Evolutionary conservation across 2,113 vertebrate species (phyloP).

Genomic region (Heterotis niloticus): DNA sequence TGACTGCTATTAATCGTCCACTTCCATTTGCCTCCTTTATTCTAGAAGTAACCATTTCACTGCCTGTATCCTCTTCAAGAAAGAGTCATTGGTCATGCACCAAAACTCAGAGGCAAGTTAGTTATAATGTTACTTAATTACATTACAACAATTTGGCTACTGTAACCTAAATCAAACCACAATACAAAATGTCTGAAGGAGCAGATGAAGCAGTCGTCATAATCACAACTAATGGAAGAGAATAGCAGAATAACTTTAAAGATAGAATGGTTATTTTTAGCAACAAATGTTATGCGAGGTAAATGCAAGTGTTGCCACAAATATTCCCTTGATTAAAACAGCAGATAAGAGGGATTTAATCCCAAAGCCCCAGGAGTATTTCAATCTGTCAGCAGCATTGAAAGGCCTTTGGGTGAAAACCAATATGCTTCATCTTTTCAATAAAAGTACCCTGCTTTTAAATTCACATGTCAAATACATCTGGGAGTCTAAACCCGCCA

Average conservation of each 20-base stretch:
- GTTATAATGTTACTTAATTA: too few relatives aligned
- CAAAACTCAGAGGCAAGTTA: too few relatives aligned
- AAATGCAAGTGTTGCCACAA: constrained; percentile 43
- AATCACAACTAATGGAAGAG: neutral
- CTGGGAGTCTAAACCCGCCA: constrained; percentile 16
- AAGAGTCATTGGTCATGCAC: too few relatives aligned
- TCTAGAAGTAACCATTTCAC: too few relatives aligned
- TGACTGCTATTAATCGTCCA: too few relatives aligned
- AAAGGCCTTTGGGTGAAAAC: neutral
- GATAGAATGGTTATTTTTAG: constrained; percentile 33
- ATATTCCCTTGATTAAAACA: constrained; percentile 59
- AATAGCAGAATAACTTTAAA: constrained; percentile 26
- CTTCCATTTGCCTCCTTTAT: too few relatives aligned
- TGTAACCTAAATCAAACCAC: neutral
- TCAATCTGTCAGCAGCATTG: constrained; percentile 4
- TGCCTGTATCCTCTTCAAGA: too few relatives aligned
- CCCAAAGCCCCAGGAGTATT: constrained; percentile 32
- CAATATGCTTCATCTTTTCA: constrained; percentile 31
- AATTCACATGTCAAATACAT: neutral
- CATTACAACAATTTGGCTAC: too few relatives aligned
- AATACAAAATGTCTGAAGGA: neutral
- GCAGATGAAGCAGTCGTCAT: neutral
- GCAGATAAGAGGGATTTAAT: constrained; percentile 57
- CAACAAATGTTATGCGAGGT: constrained; percentile 42
- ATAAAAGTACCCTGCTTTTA: neutral